Percentiles rank a stretch among this genome's conserved stretches.
These are phyloP conservation scores for Grammomys dolichurus DNA, from an alignment of 2,113 vertebrate species.

Conservation along the genomic window DNA sequence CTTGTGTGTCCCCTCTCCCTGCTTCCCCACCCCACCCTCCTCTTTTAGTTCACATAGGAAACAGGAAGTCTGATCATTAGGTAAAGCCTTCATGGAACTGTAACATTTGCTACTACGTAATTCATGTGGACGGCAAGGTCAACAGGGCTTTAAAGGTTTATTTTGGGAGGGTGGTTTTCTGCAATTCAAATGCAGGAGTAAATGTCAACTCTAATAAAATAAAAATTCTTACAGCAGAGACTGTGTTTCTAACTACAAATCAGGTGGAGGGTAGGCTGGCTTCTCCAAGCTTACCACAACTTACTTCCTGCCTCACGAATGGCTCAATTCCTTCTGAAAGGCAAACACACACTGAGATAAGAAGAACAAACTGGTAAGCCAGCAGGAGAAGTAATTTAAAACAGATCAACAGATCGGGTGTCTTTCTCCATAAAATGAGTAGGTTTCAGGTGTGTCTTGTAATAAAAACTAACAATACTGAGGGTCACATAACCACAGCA, in stretches of 20 bases:
- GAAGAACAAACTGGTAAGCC: not conserved
- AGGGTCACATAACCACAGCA: not conserved
- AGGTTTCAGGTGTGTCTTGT: not conserved
- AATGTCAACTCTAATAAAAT: constrained; percentile 65
- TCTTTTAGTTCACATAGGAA: not conserved
- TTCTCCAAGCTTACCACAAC: constrained; percentile 25
- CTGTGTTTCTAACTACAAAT: constrained; percentile 34
- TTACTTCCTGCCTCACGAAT: constrained; percentile 35
- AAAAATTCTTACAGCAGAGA: constrained; percentile 40
- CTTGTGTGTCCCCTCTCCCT: rapidly evolving
- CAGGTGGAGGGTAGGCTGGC: not conserved
- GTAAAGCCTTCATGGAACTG: not conserved
- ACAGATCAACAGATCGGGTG: not conserved
- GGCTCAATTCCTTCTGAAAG: constrained; percentile 32
- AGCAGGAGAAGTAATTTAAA: not conserved
- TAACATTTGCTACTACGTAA: constrained; percentile 56
- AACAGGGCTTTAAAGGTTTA: constrained; percentile 45
- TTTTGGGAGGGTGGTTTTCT: constrained; percentile 73
- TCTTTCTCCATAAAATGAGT: constrained; percentile 29
- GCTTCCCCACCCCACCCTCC: not conserved
- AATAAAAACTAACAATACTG: not conserved
- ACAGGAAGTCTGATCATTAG: not conserved
- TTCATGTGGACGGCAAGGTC: constrained; percentile 72
- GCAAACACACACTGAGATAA: constrained; percentile 12
- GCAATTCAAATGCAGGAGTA: constrained; percentile 50